Base-by-base conservation (phyloP, 1,140 invertebrate genomes). In the Nebria ingens region DNA sequence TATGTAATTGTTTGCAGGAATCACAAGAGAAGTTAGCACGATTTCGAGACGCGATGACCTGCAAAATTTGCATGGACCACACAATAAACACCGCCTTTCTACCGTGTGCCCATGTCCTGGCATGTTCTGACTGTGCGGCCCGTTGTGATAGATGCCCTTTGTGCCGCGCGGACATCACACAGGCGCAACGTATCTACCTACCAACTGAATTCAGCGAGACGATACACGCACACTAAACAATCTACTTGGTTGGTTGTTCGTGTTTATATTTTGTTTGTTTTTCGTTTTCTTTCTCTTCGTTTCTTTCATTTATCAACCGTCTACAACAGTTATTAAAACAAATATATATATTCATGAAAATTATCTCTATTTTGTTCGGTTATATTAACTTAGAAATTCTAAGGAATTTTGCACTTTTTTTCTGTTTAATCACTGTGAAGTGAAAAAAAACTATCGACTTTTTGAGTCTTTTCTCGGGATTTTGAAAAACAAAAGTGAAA, bases 1-100 rank as follows among this genome's bases (percentile, higher is more conserved):
- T n/a, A n/a, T n/a, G n/a, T n/a, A n/a, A n/a, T 57, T 59, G 59
- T 29, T 74, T 73, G 20, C 64, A 80, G 78, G 76, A 79, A 67
- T 77, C 78, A 42, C 75, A 75, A 53, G 77, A 75, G 65, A 78
- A 71, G 63, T 68, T 77, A 55, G 73, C 73, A 21, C 76, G 78
- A 55, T 71, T 86, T 22, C 65, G 82, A 56, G 85, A 87, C 62
- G 81, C 84, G 21, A 81, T 90, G 74, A 81, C 86, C 15, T 91
- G 87, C 65, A 79, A 85, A 62, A 86, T 89, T 58, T 91, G 88
- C 63, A 90, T 90, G 86, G 88, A 91, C 71, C 77, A 77, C 21
- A 77, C 79, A 56, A 81, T 90, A 61, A 82, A 88, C 72, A 85
- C 85, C n/a, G 83, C 86, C 55, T 85, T 91, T 71, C 82, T 87